A percentile compares a stretch with the other conserved stretches of the same genome.
Conservation (phyloP, 2,113 vertebrate genomes). For the Erythrocebus patas region DNA sequence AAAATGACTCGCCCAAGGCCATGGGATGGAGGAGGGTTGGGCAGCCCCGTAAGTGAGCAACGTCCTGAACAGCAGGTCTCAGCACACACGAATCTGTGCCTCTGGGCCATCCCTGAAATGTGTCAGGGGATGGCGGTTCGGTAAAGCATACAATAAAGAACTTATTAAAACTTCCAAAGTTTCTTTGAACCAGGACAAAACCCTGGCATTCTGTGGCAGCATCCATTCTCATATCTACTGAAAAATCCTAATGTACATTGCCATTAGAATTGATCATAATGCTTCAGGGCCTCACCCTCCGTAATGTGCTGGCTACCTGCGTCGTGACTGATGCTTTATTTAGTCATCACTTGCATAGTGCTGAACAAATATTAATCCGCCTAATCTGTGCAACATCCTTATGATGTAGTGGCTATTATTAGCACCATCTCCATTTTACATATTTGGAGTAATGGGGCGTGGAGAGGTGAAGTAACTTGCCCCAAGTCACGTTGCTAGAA, state of each 20-base stretch:
- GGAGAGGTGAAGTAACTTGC: background rate
- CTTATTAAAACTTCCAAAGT: background rate
- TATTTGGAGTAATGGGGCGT: background rate
- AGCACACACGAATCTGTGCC: rapidly evolving
- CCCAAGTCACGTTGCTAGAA: background rate
- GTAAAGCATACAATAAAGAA: background rate
- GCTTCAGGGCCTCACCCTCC: background rate
- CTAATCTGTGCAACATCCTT: background rate
- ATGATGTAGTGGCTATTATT: background rate
- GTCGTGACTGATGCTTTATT: rapidly evolving
- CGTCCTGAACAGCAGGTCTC: background rate
- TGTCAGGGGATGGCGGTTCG: background rate
- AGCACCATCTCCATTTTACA: background rate
- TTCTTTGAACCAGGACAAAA: background rate
- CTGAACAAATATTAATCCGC: background rate
- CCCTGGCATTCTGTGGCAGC: background rate
- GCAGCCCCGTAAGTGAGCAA: background rate
- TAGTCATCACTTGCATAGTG: background rate
- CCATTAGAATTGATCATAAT: background rate
- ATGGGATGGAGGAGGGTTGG: rapidly evolving
- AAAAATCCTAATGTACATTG: background rate
- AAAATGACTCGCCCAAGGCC: background rate
- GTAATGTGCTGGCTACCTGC: background rate
- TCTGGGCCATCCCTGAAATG: background rate
- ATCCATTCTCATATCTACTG: background rate